Base-by-base conservation (phyloP, 1,140 invertebrate genomes). In the Tetramorium simillimum region DNA sequence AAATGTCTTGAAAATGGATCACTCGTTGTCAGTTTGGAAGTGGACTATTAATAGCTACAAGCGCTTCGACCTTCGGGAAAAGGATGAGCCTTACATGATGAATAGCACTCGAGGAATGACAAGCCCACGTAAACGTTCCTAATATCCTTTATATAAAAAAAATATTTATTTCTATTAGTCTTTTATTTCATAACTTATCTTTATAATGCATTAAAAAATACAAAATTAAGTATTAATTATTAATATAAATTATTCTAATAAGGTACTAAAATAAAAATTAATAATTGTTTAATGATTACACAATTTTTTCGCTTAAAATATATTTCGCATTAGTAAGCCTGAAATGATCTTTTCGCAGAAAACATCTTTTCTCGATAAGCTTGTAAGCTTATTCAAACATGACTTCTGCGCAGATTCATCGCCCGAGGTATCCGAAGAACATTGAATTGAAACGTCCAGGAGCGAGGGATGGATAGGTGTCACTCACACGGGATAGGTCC, bases 361-460 rank as follows among this genome's bases (percentile, higher is more conserved):
- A 46, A 7, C 10, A 16, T 46, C 1, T 21, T 58, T 33, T 37
- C 24, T 58, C 37, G 49, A 53, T 7, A 9, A 60, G 16, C 7
- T 5, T 53, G n/a, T 37, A 70, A 28, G 1, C n/a, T 51, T 49
- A 63, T 80, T 60, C 1, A 24, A 43, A 18, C 14, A 14, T 51
- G 21, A 21, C 77, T 75, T 69, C 70, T 33, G 56, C 12, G 37
- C 28, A 37, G 43, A 63, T 18, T 37, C 40, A 7, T 40, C 12
- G 60, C 53, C 46, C 37, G 65, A 72, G n/a, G 3, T 46, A 12
- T 0, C 28, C 43, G 37, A 72, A 67, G 51, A 37, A 69, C 87
- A 62, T 75, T 91, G 91, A 93, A 94, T 95, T 95, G 94, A 95
- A 95, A 93, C 91, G 91, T 95, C 90, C 89, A 88, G 86, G 43